Conservation (phyloP, 2,113 vertebrate species). For the Calyptomena viridis region DNA sequence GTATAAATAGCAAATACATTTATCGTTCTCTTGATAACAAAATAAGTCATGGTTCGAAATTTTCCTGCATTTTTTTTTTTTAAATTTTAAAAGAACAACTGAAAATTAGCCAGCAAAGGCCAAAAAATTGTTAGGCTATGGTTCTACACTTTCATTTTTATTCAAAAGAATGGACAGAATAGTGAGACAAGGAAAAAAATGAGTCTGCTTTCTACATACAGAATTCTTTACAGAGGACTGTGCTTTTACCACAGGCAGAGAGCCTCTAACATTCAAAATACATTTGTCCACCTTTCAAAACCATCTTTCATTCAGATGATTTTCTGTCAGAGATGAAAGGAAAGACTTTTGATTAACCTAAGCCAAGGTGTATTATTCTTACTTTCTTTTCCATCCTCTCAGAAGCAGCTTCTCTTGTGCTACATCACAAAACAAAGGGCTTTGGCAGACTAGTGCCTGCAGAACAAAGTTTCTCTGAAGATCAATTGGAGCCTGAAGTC, state of each 20-base stretch:
- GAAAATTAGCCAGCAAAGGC: neutral
- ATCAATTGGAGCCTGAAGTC: neutral
- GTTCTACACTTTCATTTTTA: neutral
- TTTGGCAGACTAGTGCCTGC: neutral
- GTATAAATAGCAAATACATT: neutral
- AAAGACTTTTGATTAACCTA: neutral
- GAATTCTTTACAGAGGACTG: neutral
- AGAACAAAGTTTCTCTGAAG: constrained; percentile 18
- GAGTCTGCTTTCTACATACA: neutral
- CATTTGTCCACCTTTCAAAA: neutral
- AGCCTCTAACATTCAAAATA: neutral
- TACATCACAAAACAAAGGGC: neutral
- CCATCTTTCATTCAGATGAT: neutral
- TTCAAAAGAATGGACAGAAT: neutral
- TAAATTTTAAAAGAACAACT: neutral
- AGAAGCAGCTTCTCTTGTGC: neutral
- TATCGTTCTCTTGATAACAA: neutral
- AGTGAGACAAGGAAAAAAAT: neutral
- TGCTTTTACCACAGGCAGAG: neutral
- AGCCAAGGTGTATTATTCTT: neutral
- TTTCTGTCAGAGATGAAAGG: neutral
- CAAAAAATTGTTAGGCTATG: neutral
- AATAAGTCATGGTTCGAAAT: neutral
- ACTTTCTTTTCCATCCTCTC: neutral
- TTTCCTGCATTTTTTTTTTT: neutral